Evolutionary conservation across 2,888 invertebrate species (phyloP), one percentile per base, ranked within the genome.

Genomic region (Seladonia tumulorum): DNA sequence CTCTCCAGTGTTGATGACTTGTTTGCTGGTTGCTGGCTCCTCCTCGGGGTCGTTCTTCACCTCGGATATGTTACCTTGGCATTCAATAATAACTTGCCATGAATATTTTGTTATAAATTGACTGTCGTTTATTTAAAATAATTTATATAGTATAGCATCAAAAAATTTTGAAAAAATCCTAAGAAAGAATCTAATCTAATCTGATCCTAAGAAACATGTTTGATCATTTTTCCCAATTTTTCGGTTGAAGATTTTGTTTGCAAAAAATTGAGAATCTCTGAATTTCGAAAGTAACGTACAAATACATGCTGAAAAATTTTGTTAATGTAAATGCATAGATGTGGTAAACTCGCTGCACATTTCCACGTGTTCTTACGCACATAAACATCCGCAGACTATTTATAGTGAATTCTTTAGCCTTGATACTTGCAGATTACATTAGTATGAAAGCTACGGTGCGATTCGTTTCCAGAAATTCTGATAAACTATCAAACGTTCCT

Each of bases 21-120:
- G 93, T 8, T 95, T 94, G 39, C 68, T 68, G 39, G 76, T 68
- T 60, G 92, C 87, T 16, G 91, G 91, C 87, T 96, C 96, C 76
- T 96, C 95, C 88, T 96, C 96, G 16, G 94, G 90, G 85, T 96
- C 96, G 22, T 94, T 95, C 83, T 95, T 95, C 4, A 95, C 95
- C 91, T 96, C 96, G 16, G 95, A 95, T 87, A 96, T 95, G 18
- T 95, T 95, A 83, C 96, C 96, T 90, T 68, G 57, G 49, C 39
- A 73, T 14, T 35, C 35, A 7, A 53, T 16, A 45, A 75, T 42
- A 49, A 53, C 39, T 47, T 14, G n/a, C 39, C 39, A 10, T 60
- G 25, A 66, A 66, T 66, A 66, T 7, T 8, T 14, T 18, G 29
- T 5, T 18, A 5, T 14, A 60, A 60, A 25, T 29, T 16, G 1